These are phyloP conservation scores for Gouania willdenowi DNA, from an alignment of 2,797 vertebrate genomes.

Conservation along the genomic window DNA sequence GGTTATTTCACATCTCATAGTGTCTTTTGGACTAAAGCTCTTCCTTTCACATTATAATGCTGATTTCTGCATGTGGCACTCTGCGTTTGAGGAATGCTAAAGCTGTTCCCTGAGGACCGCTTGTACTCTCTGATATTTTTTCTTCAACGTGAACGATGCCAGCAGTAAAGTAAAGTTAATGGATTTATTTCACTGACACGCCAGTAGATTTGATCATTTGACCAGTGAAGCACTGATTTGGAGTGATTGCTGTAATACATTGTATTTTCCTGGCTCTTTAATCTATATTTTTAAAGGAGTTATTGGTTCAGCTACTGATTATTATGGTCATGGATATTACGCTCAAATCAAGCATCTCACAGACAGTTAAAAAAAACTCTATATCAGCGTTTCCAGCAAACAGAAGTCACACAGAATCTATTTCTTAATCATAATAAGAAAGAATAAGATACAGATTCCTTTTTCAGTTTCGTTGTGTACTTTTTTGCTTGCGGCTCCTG, in stretches of 20 bases:
- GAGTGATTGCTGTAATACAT: background rate
- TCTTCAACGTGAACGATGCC: conserved; percentile 19
- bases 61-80: conserved; percentile 12
- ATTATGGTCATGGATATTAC: too few species aligned
- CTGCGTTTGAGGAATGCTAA: conserved; percentile 23
- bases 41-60: conserved; percentile 10
- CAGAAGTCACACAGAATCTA: too few species aligned
- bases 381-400: too few species aligned
- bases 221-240: conserved; percentile 12
- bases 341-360: too few species aligned
- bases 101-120: conserved; percentile 12
- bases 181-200: conserved; percentile 22
- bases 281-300: too few species aligned
- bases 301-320: too few species aligned
- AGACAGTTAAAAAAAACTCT: too few species aligned
- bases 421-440: too few species aligned
- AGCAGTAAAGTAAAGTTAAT: conserved; percentile 31
- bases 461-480: background rate
- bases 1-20: too few species aligned
- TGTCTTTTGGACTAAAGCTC: conserved; percentile 10
- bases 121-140: conserved; percentile 20
- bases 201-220: conserved; percentile 15
- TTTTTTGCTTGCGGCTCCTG: background rate
- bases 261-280: conserved; percentile 2
- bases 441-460: background rate